These are phyloP conservation scores for Torymus aiolomorphi DNA, from an alignment of 2,888 invertebrate genomes.

Conservation along the genomic window DNA sequence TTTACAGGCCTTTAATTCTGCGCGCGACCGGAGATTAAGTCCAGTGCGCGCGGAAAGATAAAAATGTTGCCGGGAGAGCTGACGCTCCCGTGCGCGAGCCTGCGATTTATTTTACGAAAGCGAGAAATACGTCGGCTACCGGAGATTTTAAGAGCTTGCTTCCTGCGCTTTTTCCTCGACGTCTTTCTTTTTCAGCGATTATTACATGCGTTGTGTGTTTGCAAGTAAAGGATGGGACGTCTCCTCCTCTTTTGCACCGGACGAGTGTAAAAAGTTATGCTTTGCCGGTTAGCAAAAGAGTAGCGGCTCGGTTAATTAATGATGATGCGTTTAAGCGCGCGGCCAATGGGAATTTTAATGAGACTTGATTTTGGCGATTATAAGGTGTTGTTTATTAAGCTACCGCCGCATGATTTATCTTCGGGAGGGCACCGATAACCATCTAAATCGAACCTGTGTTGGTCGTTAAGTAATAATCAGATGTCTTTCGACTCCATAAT, in stretches of 20 bases:
- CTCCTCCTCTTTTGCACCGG: neutral
- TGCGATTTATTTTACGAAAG: slow-evolving; percentile 37
- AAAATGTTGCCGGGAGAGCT: slow-evolving; percentile 8
- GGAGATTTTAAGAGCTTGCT: slow-evolving; percentile 12
- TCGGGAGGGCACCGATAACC: too few species aligned
- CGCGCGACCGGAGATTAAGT: slow-evolving; percentile 41
- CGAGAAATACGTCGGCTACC: neutral
- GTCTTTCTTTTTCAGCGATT: too few species aligned
- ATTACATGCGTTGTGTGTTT: too few species aligned
- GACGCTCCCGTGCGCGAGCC: too few species aligned
- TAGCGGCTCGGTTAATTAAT: slow-evolving; percentile 3
- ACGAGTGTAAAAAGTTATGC: neutral
- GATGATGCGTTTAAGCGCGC: neutral
- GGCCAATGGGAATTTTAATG: slow-evolving; percentile 26
- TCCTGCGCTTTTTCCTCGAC: neutral
- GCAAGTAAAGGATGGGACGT: too few species aligned
- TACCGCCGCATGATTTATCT: too few species aligned
- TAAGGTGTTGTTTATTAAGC: slow-evolving; percentile 28
- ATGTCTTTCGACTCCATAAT: too few species aligned
- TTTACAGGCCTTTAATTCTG: slow-evolving; percentile 56
- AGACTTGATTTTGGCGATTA: slow-evolving; percentile 38
- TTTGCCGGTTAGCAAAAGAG: neutral
- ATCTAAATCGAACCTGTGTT: too few species aligned
- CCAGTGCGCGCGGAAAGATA: slow-evolving; percentile 34
- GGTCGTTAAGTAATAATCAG: too few species aligned